Evolutionary conservation across 1,140 invertebrate genomes (phyloP).

Genomic region (Epicauta chinensis): DNA sequence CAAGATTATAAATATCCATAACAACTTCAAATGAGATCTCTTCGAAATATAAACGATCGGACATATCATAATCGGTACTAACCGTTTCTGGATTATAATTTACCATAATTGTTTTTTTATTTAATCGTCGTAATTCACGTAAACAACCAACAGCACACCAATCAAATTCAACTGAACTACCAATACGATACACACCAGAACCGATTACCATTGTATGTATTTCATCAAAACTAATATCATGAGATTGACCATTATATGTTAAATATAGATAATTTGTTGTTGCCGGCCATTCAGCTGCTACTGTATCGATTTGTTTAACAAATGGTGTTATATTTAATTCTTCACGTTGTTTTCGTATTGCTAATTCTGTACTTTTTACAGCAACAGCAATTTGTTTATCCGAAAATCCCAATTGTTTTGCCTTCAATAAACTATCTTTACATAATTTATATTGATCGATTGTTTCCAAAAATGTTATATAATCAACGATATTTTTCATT

Average conservation of each 20-base stretch:
- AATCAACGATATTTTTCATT: constrained; percentile 86
- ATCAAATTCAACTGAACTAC: constrained; percentile 99
- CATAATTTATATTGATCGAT: constrained; percentile 53
- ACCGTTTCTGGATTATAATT: constrained; percentile 99
- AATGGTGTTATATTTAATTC: constrained; percentile 73
- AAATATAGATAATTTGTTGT: constrained; percentile 96
- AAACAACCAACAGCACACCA: constrained; percentile 98
- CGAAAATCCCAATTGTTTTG: constrained; percentile 94
- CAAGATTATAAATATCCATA: constrained; percentile 96
- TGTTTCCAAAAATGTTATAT: constrained; percentile 59
- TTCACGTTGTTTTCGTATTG: constrained; percentile 65
- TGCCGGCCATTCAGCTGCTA: constrained; percentile 98
- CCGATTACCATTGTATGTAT: constrained; percentile 81
- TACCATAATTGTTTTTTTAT: constrained; percentile 93
- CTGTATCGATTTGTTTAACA: constrained; percentile 98
- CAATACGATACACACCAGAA: constrained; percentile 98
- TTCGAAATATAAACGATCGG: constrained; percentile 96
- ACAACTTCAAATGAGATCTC: constrained; percentile 99
- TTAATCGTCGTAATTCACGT: constrained; percentile 78
- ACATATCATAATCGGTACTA: constrained; percentile 99
- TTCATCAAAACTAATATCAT: constrained; percentile 83
- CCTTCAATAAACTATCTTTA: constrained; percentile 60
- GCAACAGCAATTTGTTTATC: constrained; percentile 92
- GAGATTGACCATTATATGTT: constrained; percentile 85
- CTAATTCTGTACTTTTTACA: constrained; percentile 80